Percentiles rank a stretch among this genome's conserved stretches.
These are phyloP conservation scores for Sebastes steindachneri DNA, from an alignment of 2,797 vertebrate species.

Conservation along the genomic window DNA sequence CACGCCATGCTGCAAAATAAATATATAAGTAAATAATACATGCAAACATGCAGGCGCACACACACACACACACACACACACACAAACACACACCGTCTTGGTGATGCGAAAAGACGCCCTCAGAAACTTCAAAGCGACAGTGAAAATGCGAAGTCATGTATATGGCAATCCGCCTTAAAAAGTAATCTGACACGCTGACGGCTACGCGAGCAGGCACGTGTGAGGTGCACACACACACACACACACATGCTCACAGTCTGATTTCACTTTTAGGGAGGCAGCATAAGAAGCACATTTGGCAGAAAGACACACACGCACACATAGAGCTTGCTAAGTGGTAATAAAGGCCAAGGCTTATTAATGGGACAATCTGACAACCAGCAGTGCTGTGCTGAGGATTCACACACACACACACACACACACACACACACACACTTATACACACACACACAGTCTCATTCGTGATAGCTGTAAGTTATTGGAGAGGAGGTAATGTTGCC, in stretches of 20 bases:
- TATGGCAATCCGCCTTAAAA: slow-evolving; percentile 60
- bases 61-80: neutral
- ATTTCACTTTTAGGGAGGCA: slow-evolving; percentile 42
- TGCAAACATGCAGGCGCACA: slow-evolving; percentile 40
- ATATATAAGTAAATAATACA: slow-evolving; percentile 62
- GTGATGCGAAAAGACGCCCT: slow-evolving; percentile 36
- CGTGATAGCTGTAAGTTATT: slow-evolving; percentile 65
- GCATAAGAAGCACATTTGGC: slow-evolving; percentile 31
- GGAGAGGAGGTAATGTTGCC: slow-evolving; percentile 61
- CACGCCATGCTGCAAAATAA: slow-evolving; percentile 51
- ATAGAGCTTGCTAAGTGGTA: slow-evolving; percentile 59
- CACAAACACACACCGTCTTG: neutral
- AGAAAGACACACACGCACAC: slow-evolving; percentile 22
- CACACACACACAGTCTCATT: slow-evolving; percentile 20
- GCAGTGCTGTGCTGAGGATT: slow-evolving; percentile 31
- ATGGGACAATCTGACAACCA: slow-evolving; percentile 68
- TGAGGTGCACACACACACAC: neutral
- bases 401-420: slow-evolving; percentile 13
- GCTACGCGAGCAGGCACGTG: neutral
- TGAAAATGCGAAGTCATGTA: slow-evolving; percentile 71
- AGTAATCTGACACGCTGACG: slow-evolving; percentile 68
- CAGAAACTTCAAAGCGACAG: slow-evolving; percentile 63
- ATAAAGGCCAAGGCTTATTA: slow-evolving; percentile 72
- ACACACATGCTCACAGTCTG: neutral
- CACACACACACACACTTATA: slow-evolving; percentile 19